phyloP scores from a whole-genome alignment of 1,140 invertebrate species.

The Cyclargus thomasi region DNA sequence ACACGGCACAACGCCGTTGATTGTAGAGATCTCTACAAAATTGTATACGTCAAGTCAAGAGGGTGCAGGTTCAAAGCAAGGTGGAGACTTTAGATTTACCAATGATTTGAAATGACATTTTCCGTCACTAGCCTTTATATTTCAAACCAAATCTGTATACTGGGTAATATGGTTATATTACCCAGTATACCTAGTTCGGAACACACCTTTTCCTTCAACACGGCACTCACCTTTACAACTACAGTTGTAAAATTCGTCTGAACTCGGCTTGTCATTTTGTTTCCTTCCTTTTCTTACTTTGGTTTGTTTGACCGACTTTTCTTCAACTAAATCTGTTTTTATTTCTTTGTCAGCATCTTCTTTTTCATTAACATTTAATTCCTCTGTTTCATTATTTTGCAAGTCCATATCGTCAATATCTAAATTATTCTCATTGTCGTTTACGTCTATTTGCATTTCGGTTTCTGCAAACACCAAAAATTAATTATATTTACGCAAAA shows the following conservation, averaged over 20 bases:
- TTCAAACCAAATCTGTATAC: too few species aligned
- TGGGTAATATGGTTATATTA: too few species aligned
- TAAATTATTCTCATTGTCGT: neutral
- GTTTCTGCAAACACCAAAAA: neutral
- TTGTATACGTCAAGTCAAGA: too few species aligned
- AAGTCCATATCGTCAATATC: neutral
- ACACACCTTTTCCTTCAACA: neutral
- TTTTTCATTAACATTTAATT: neutral
- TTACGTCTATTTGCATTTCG: neutral
- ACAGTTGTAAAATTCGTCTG: constrained; percentile 35
- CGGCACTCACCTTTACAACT: constrained; percentile 39
- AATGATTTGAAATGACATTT: too few species aligned
- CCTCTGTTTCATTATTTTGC: neutral
- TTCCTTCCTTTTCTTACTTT: constrained; percentile 5
- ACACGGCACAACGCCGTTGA: too few species aligned
- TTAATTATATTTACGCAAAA: neutral
- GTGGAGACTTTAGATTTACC: too few species aligned
- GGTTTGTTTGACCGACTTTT: neutral
- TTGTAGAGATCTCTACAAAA: too few species aligned
- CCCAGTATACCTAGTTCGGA: too few species aligned
- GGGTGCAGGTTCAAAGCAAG: too few species aligned
- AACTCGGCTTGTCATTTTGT: neutral
- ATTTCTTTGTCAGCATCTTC: neutral
- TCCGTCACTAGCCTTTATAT: too few species aligned
- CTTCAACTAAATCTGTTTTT: neutral